These are phyloP conservation scores for Alectoris magna DNA, from an alignment of 2,797 vertebrate genomes.

Conservation along the genomic window DNA sequence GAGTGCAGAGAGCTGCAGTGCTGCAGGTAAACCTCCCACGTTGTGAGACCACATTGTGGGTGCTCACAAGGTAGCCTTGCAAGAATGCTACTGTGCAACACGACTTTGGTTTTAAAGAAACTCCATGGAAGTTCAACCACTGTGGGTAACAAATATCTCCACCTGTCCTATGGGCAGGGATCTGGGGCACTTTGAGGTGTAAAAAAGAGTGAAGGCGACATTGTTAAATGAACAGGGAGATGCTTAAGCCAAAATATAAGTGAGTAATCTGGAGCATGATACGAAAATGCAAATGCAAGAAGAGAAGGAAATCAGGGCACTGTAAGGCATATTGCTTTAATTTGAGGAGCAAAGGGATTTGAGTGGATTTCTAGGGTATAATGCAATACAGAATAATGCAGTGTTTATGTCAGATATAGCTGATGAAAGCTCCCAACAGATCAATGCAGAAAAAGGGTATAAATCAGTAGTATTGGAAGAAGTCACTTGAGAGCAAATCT, in stretches of 20 bases:
- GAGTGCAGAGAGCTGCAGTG: not conserved
- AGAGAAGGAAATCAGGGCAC: conserved; percentile 72
- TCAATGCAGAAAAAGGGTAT: conserved; percentile 65
- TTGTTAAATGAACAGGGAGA: conserved; percentile 60
- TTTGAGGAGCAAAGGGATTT: conserved; percentile 72
- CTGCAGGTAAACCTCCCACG: accelerated
- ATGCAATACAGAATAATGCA: conserved; percentile 70
- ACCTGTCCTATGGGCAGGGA: not conserved
- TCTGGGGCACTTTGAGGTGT: conserved; percentile 50
- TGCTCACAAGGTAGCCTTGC: not conserved
- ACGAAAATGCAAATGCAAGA: conserved; percentile 69
- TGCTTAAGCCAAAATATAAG: conserved; percentile 58
- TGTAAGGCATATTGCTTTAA: conserved; percentile 70
- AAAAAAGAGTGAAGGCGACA: conserved; percentile 55
- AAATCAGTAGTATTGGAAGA: conserved; percentile 68
- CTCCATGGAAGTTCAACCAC: not conserved
- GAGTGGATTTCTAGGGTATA: conserved; percentile 73
- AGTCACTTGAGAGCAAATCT: conserved; percentile 61
- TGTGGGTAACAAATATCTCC: not conserved
- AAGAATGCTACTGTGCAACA: not conserved
- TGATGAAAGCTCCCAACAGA: conserved; percentile 70
- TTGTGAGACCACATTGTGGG: accelerated
- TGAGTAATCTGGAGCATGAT: conserved; percentile 68
- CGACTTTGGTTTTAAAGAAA: conserved; percentile 39
- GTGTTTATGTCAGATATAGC: conserved; percentile 72